Base-by-base conservation (phyloP, 2,113 vertebrate genomes). In the Corythornis cristatus region DNA sequence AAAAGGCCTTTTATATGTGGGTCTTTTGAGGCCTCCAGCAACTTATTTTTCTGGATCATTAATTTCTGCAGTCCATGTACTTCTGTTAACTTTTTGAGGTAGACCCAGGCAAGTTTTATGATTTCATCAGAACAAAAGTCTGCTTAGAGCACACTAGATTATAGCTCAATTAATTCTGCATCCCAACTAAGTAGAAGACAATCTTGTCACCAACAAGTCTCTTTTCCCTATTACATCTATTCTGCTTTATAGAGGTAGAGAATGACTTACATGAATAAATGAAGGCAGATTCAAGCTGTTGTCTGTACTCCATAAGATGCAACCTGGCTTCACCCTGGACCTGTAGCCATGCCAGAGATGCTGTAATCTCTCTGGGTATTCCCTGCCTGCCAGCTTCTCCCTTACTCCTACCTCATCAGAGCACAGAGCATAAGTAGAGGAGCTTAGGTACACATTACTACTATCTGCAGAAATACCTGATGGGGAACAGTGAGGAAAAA, bases 91-190 rank as follows among this genome's bases (percentile, higher is more conserved):
- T 86, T 83, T 84, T 56, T 40, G n/a, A 87, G 29, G 61, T 48
- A 91, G 74, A 95, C 20, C 62, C 37, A 50, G 78, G 62, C 48
- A 88, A 84, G 35, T 94, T 88, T 92, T 83, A 40, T 3, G 5
- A 90, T 92, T 92, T 81, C 40, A 70, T 93, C 79, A 53, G 83
- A 92, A 92, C 25, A 75, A 15, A 80, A 78, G 33, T 64, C 60
- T 37, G 51, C 73, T 81, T 89, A 45, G 45, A 91, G 58, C 61
- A 79, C 45, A 57, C 40, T 82, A 53, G 46, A 88, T 90, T 83
- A 84, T 61, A 89, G 71, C 53, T 79, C 66, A 76, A 68, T 93
- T 93, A 82, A 68, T 91, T 86, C 51, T 87, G 74, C 58, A 65
- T 82, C 26, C 50, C 54, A 56, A 64, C 92, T 92, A 89, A 95